Percentiles rank a stretch among this genome's conserved stretches.
phyloP scores from a whole-genome alignment of 2,888 invertebrate species.

The Argyresthia goedartella region DNA sequence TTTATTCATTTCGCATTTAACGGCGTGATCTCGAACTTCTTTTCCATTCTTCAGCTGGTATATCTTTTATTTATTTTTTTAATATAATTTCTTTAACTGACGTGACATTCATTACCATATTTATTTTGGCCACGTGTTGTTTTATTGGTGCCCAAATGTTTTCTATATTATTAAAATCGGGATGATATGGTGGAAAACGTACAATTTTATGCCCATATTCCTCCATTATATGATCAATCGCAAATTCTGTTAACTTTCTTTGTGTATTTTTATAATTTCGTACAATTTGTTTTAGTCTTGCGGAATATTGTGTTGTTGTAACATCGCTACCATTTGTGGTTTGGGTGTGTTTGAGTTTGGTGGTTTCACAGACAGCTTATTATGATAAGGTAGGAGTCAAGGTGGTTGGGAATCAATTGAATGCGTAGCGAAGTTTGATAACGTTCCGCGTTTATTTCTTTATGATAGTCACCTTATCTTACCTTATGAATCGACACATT shows the following conservation, averaged over 20 bases:
- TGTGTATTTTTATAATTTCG: slow-evolving; percentile 8
- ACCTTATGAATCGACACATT: no score
- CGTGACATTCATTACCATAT: neutral
- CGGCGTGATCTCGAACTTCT: no score
- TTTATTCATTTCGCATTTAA: no score
- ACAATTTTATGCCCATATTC: slow-evolving; percentile 1
- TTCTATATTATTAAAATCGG: neutral
- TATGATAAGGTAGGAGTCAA: no score
- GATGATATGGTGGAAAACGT: slow-evolving; percentile 1
- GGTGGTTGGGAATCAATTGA: neutral
- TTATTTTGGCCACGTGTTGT: neutral
- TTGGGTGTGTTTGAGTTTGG: no score
- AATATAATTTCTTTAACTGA: no score
- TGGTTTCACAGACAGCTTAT: neutral
- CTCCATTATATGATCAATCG: neutral
- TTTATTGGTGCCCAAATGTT: neutral
- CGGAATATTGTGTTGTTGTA: no score
- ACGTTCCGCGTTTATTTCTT: neutral
- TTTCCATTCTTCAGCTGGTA: no score
- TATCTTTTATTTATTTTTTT: neutral
- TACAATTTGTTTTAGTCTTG: no score
- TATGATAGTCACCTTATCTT: no score
- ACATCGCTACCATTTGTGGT: no score
- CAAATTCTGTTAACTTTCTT: slow-evolving; percentile 6
- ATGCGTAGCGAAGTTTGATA: neutral